These are phyloP conservation scores for Gymnopithys bicolor DNA, from an alignment of 2,797 vertebrate species.

Conservation along the genomic window DNA sequence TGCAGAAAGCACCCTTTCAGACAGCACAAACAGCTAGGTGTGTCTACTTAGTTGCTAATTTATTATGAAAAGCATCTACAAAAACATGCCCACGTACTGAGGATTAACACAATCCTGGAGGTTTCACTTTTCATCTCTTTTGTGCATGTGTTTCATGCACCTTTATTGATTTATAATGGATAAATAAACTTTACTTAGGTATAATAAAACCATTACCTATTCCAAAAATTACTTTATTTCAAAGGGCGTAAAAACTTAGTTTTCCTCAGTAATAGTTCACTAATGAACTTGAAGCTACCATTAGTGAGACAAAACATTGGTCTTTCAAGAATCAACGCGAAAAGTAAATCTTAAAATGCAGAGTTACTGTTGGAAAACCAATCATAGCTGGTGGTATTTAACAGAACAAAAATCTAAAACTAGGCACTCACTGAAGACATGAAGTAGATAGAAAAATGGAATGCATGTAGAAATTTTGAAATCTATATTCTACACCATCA, in stretches of 20 bases:
- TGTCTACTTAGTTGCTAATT: not conserved
- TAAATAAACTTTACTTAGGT: not conserved
- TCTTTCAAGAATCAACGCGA: not conserved
- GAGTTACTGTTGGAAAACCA: not conserved
- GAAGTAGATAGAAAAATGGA: not conserved
- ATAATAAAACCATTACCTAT: not conserved
- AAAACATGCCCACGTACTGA: not conserved
- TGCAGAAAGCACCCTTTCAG: not conserved
- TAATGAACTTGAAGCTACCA: not conserved
- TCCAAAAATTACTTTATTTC: not conserved
- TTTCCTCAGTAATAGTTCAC: not conserved
- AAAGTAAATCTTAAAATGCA: not conserved
- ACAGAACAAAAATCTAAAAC: not conserved
- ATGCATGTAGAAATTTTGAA: not conserved
- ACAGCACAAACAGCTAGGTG: not conserved
- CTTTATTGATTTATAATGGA: not conserved
- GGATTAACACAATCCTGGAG: not conserved
- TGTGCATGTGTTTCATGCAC: not conserved
- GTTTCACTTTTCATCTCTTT: not conserved
- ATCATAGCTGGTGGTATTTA: not conserved
- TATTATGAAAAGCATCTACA: not conserved
- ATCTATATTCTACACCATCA: slow-evolving; percentile 16
- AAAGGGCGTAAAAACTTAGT: not conserved
- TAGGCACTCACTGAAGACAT: not conserved
- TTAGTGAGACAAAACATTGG: not conserved